Evolutionary conservation across 2,888 invertebrate genomes (phyloP).

Genomic region (Lysandra coridon): DNA sequence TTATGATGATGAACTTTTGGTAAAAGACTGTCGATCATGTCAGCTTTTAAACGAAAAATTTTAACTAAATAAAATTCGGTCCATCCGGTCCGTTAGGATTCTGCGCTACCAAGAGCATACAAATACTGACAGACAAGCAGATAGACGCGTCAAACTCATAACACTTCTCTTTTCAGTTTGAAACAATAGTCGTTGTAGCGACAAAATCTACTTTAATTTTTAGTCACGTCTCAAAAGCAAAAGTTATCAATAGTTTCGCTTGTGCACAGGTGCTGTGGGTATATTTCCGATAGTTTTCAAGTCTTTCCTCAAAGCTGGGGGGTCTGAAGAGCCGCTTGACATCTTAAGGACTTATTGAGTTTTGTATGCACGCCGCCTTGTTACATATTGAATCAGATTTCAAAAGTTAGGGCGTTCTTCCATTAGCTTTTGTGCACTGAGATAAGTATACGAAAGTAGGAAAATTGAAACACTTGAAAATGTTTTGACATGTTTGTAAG

Average conservation of each 20-base stretch:
- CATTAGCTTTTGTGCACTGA: background rate
- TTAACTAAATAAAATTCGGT: too few species aligned
- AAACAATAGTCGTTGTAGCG: too few species aligned
- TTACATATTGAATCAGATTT: conserved; percentile 18
- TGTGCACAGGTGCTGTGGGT: conserved; percentile 2
- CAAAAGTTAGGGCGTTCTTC: background rate
- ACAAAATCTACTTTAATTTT: background rate
- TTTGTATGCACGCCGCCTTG: background rate
- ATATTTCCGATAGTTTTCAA: conserved; percentile 16
- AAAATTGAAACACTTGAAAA: background rate
- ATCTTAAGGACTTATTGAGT: conserved; percentile 23
- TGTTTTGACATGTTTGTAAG: too few species aligned
- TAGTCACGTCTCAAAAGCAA: background rate
- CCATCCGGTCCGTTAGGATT: too few species aligned
- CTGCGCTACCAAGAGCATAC: too few species aligned
- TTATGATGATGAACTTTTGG: too few species aligned
- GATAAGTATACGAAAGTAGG: background rate
- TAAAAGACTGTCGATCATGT: too few species aligned
- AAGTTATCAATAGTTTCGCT: conserved; percentile 3
- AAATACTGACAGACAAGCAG: too few species aligned
- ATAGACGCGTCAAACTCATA: too few species aligned
- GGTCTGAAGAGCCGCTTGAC: background rate
- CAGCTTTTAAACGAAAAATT: too few species aligned
- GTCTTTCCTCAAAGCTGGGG: conserved; percentile 5
- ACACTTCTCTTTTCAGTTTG: too few species aligned